Base-by-base conservation (phyloP, 2,888 invertebrate genomes). In the Torymus aiolomorphi region DNA sequence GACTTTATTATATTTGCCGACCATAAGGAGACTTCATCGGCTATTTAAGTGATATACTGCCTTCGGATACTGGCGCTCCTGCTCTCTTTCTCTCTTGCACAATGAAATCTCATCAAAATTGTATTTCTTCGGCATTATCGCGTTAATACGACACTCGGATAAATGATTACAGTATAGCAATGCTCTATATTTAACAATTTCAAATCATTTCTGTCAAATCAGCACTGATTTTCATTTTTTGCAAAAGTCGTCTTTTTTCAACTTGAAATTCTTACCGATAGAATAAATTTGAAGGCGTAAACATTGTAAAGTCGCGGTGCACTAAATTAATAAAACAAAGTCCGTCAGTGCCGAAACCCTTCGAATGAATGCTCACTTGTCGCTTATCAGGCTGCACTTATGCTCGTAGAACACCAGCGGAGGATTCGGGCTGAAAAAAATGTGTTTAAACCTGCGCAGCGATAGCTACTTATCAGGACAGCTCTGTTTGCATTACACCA, bases 1-100 rank as follows among this genome's bases (percentile, higher is more conserved):
- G 84, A 87, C 87, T 90, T 89, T 90, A 90, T 90, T 90, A 89
- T 90, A 89, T 90, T 89, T 88, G 87, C 87, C 81, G 88, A 86
- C 87, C 87, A 88, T 90, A 89, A 90, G 88, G 87, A 89, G 87
- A 84, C 87, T 88, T 86, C 88, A 88, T 89, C 88, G 88, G 86
- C 89, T 88, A 88, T 90, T 90, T 85, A 84, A 70, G 79, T 88
- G 86, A 88, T 85, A 85, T 87, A 89, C 84, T 78, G 85, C 84
- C 83, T 84, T 85, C 83, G 84, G 84, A 86, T 84, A 86, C 78
- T 76, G 82, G 83, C 83, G 80, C 82, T 84, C 84, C 83, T 79
- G 70, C 75, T 42, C 71, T 57, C 72, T 76, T 72, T 67, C 61
- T 77, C 62, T n/a, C 20, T 42, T 42, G 24, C 16, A 66, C 78